Conservation (phyloP, 2,888 invertebrate genomes). For the Blastobasis lacticolella region DNA sequence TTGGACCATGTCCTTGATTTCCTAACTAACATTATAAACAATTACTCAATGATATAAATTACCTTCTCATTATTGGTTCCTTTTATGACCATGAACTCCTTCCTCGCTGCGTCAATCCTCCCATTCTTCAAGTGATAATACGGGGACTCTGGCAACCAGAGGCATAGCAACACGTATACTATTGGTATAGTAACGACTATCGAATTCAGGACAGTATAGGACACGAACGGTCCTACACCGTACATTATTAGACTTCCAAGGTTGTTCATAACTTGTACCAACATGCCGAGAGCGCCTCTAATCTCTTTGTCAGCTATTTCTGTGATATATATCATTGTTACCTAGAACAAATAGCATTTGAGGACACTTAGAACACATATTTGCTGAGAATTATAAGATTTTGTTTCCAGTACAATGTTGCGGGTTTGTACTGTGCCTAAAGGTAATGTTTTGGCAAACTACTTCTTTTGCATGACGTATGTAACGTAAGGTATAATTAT, state of each 20-base stretch:
- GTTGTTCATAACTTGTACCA: slow-evolving; percentile 65
- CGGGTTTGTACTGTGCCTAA: neutral
- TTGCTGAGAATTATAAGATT: too few species aligned
- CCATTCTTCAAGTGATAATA: slow-evolving; percentile 74
- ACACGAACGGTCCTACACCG: slow-evolving; percentile 63
- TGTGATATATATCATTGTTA: slow-evolving; percentile 66
- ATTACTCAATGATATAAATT: slow-evolving; percentile 3
- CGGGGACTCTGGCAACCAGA: slow-evolving; percentile 77
- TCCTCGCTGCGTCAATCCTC: slow-evolving; percentile 56
- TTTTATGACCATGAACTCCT: slow-evolving; percentile 54
- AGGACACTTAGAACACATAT: too few species aligned
- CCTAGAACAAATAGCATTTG: slow-evolving; percentile 37
- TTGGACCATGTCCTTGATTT: too few species aligned
- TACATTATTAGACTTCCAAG: slow-evolving; percentile 58
- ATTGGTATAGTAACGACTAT: slow-evolving; percentile 62
- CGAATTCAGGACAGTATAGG: slow-evolving; percentile 55
- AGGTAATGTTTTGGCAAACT: too few species aligned
- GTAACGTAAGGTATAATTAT: too few species aligned
- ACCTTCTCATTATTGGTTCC: slow-evolving; percentile 59
- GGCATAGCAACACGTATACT: slow-evolving; percentile 57
- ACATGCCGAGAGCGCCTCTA: slow-evolving; percentile 61
- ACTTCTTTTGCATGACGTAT: too few species aligned
- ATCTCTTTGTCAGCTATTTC: slow-evolving; percentile 71
- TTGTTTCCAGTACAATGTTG: neutral
- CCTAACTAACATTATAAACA: too few species aligned